These are phyloP conservation scores for Nomada hirtipes DNA, from an alignment of 2,888 invertebrate species.

Conservation along the genomic window DNA sequence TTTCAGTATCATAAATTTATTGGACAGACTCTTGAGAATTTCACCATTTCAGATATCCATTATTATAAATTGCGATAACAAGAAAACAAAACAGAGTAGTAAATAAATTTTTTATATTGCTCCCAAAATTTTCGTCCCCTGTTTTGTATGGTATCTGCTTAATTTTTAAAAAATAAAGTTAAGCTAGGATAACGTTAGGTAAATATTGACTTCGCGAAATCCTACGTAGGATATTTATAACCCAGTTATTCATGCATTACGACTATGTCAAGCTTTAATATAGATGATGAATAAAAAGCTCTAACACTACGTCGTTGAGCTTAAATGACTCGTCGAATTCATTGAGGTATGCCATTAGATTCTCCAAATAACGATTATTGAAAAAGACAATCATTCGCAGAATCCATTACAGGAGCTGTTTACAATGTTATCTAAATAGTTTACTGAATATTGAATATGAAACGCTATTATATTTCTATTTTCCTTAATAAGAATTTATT, in stretches of 20 bases:
- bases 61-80: not conserved
- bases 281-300: conserved; percentile 6
- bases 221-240: conserved; percentile 10
- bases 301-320: conserved; percentile 25
- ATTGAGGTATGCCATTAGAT: conserved; percentile 39
- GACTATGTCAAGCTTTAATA: conserved; percentile 9
- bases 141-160: too few species aligned
- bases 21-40: not conserved
- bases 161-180: too few species aligned
- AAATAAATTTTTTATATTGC: not conserved
- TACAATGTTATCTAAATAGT: not conserved
- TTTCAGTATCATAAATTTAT: not conserved
- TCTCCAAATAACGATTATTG: conserved; percentile 19
- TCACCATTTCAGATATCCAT: not conserved
- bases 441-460: not conserved
- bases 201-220: conserved; percentile 3
- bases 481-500: too few species aligned
- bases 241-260: conserved; percentile 5
- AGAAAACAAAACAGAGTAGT: not conserved
- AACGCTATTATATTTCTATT: not conserved
- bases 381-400: conserved; percentile 1
- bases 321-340: conserved; percentile 29
- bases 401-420: not conserved
- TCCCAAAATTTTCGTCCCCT: not conserved
- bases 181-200: not conserved